Percentiles rank a stretch among this genome's conserved stretches.
Conservation (phyloP, 2,113 vertebrate genomes). For the Amia ocellicauda region DNA sequence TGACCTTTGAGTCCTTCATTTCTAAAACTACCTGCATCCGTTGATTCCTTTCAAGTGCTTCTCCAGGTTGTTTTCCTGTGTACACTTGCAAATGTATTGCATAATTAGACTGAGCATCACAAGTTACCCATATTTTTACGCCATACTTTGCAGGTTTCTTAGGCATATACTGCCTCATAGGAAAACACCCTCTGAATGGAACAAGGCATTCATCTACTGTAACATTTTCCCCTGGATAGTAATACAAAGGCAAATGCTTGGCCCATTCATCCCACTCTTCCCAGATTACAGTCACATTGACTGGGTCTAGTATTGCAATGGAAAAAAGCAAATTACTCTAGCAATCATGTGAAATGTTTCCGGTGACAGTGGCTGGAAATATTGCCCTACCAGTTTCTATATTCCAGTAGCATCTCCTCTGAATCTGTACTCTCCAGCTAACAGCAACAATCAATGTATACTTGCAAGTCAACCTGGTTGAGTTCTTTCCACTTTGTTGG, state of each 20-base stretch:
- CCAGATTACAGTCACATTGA: not conserved
- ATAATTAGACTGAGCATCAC: slow-evolving; percentile 5
- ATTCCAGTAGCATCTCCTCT: not conserved
- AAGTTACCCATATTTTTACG: too few species aligned
- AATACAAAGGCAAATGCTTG: not conserved
- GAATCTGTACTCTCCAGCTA: not conserved
- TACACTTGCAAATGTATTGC: not conserved
- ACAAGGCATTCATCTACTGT: not conserved
- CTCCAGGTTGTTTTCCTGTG: not conserved
- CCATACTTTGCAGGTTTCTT: too few species aligned
- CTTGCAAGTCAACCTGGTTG: too few species aligned
- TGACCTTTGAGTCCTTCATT: not conserved
- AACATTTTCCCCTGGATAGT: not conserved
- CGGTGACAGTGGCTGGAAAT: not conserved
- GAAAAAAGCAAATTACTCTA: too few species aligned
- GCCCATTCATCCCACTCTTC: not conserved
- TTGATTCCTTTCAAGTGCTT: slow-evolving; percentile 6
- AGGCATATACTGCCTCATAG: too few species aligned
- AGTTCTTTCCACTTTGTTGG: too few species aligned
- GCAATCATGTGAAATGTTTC: slow-evolving; percentile 4
- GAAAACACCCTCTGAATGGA: too few species aligned
- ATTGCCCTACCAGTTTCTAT: slow-evolving; percentile 1
- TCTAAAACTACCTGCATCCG: not conserved
- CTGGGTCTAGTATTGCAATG: not conserved
- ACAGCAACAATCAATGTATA: not conserved